These are phyloP conservation scores for Oreochromis niloticus DNA, from an alignment of 2,113 vertebrate species.

Conservation along the genomic window DNA sequence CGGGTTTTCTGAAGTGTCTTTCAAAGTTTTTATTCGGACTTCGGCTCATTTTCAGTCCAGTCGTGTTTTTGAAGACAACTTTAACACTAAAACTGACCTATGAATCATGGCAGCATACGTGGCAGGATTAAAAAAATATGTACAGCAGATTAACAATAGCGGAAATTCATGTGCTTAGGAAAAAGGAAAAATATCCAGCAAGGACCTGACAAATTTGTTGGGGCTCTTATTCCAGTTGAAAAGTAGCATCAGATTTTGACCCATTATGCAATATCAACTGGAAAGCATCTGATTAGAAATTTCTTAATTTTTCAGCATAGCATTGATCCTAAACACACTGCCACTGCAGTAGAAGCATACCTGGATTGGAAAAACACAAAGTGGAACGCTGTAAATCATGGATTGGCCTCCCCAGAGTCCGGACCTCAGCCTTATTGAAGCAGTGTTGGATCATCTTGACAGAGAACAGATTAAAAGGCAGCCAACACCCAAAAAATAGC, in stretches of 20 bases:
- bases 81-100: neutral
- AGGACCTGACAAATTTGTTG: neutral
- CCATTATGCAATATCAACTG: neutral
- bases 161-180: neutral
- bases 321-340: neutral
- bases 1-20: neutral
- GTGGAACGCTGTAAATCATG: neutral
- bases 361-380: neutral
- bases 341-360: neutral
- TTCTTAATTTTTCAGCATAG: neutral
- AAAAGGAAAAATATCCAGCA: neutral
- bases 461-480: neutral
- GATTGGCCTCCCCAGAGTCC: neutral
- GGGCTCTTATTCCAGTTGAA: neutral
- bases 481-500: neutral
- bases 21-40: neutral
- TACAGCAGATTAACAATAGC: neutral
- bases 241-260: neutral
- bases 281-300: neutral
- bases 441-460: neutral
- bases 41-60: neutral
- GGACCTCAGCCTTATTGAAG: neutral
- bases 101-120: neutral
- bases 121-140: neutral
- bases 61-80: neutral